Conservation (phyloP, 1,140 invertebrate genomes). For the Drosophila arawakana region DNA sequence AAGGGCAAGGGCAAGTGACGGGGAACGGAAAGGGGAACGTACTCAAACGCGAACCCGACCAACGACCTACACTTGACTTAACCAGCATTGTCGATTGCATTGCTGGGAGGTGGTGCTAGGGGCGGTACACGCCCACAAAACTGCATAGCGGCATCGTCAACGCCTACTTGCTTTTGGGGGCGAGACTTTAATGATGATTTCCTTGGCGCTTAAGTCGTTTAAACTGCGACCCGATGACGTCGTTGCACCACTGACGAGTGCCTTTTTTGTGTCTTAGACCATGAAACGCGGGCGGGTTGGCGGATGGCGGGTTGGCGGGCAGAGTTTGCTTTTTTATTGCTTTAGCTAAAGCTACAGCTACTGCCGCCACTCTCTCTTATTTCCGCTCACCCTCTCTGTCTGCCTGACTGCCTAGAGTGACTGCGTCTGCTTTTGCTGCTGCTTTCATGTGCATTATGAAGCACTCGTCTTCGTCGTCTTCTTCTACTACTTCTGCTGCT, state of each 20-base stretch:
- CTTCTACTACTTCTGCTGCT: not conserved
- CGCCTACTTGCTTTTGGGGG: slow-evolving; percentile 44
- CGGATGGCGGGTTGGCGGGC: slow-evolving; percentile 6
- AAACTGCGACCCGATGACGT: slow-evolving; percentile 65
- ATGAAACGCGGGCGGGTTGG: slow-evolving; percentile 13
- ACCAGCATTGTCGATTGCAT: slow-evolving; percentile 83
- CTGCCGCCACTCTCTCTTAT: not conserved
- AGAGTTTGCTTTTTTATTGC: slow-evolving; percentile 53
- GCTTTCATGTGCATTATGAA: slow-evolving; percentile 79
- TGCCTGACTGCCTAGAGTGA: slow-evolving; percentile 34
- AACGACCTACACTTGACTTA: slow-evolving; percentile 84
- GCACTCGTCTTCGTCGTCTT: slow-evolving; percentile 54
- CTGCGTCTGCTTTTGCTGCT: slow-evolving; percentile 43
- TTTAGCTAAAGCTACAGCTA: slow-evolving; percentile 18
- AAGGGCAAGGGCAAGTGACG: not conserved
- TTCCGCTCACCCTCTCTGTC: not conserved
- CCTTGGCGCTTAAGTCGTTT: slow-evolving; percentile 81
- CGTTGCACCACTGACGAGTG: slow-evolving; percentile 72
- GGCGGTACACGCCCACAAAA: slow-evolving; percentile 40
- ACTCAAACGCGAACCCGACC: slow-evolving; percentile 59
- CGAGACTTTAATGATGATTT: slow-evolving; percentile 83
- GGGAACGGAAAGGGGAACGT: slow-evolving; percentile 2
- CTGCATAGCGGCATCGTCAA: slow-evolving; percentile 38
- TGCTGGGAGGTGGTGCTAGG: slow-evolving; percentile 20
- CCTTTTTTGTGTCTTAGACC: slow-evolving; percentile 77